These are phyloP conservation scores for Caenorhabditis sp. DNA, from an alignment of 2,888 invertebrate species.

Conservation along the genomic window DNA sequence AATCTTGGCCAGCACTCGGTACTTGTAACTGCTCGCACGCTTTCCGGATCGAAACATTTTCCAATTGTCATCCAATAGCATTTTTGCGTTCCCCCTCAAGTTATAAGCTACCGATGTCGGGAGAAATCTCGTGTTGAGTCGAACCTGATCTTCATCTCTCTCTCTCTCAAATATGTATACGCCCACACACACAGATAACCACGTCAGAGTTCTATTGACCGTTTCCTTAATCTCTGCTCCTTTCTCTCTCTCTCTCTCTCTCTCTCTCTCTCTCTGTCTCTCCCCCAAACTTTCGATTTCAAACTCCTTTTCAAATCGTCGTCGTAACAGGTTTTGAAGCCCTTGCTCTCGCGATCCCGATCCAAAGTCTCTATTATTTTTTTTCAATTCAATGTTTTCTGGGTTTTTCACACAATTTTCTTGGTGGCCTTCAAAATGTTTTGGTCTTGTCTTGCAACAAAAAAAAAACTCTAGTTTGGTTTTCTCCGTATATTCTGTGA, in stretches of 20 bases:
- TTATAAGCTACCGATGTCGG: constrained; percentile 48
- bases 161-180: constrained; percentile 11
- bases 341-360: too few species aligned
- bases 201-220: constrained; percentile 47
- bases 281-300: constrained; percentile 7
- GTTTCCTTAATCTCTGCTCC: neutral
- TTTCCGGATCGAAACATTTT: neutral
- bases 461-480: too few species aligned
- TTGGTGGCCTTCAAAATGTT: too few species aligned
- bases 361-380: too few species aligned
- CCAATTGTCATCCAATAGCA: neutral
- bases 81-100: neutral
- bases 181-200: constrained; percentile 15
- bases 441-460: too few species aligned
- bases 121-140: constrained; percentile 50
- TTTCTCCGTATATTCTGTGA: too few species aligned
- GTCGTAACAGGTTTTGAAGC: too few species aligned
- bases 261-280: constrained; percentile 10
- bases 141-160: constrained; percentile 57
- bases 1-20: constrained; percentile 54
- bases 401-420: too few species aligned
- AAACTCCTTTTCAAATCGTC: constrained; percentile 3
- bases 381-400: too few species aligned
- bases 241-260: constrained; percentile 16
- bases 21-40: constrained; percentile 20